Percentiles rank a stretch among this genome's conserved stretches.
Evolutionary conservation across 2,113 vertebrate genomes (phyloP).

Genomic region (Gorsachius goisagi): DNA sequence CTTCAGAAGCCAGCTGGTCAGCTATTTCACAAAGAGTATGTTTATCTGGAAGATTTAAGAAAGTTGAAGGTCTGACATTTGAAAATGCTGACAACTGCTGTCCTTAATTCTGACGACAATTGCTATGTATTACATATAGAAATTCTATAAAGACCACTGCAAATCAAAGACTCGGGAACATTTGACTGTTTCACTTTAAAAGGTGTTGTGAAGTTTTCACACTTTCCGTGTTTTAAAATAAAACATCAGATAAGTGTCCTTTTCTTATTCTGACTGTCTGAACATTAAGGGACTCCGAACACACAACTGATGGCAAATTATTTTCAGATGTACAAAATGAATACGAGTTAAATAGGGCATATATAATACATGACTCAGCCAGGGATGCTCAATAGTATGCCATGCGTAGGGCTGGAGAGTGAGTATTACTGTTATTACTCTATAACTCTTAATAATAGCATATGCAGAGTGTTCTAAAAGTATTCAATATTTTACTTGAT

Average conservation of each 20-base stretch:
- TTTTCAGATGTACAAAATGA: neutral
- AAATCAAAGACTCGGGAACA: neutral
- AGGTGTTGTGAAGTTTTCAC: neutral
- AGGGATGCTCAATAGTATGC: neutral
- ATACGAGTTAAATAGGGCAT: neutral
- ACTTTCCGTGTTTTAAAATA: neutral
- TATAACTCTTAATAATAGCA: neutral
- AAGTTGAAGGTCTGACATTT: neutral
- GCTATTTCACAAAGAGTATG: neutral
- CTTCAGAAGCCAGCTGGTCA: neutral
- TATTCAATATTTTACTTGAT: neutral
- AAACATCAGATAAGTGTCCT: neutral
- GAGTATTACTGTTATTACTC: neutral
- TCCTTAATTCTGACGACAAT: neutral
- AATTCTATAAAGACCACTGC: neutral
- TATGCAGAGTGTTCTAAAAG: neutral
- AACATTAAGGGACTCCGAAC: neutral
- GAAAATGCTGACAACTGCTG: neutral
- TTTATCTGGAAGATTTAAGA: neutral
- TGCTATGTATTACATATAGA: rapidly evolving
- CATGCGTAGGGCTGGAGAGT: neutral
- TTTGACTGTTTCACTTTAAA: neutral
- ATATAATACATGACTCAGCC: neutral
- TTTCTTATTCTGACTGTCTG: neutral
- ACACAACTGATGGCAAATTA: neutral